Base-by-base conservation (phyloP, 2,888 invertebrate species). In the Leptinotarsa juncta region DNA sequence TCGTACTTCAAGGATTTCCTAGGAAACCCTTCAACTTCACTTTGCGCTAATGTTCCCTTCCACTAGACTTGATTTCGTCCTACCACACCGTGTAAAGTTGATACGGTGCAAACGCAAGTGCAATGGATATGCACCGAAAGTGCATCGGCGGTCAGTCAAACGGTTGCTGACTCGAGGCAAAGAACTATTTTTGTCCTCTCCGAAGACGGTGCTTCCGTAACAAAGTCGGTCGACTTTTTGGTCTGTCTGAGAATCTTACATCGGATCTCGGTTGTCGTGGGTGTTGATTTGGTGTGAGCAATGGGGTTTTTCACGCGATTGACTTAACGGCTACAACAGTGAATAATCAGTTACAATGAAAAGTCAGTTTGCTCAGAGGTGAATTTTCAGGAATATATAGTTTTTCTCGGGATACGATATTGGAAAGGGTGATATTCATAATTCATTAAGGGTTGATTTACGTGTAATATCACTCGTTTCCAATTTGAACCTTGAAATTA, bases 71-170 rank as follows among this genome's bases (percentile, higher is more conserved):
- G 55, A 48, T 57, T 48, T 57, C 57, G 57, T 69, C 69, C 69
- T 57, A 55, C 69, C 69, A 69, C 69, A 57, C 57, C 20, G 32
- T 60, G 57, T 16, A 42, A 42, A 42, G 42, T 42, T 42, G 42
- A 42, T 42, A 60, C 18, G 48, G 23, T 66, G 73, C 68, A 20
- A 65, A 50, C 70, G 55, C 55, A 67, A 62, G 60, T 67, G 62
- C 69, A 72, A 62, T 55, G 67, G 62, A 75, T 70, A 72, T 75
- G 75, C 75, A 75, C 66, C 53, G 70, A 62, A 75, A 72, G 75
- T 75, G 75, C 75, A 75, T 66, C 65, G 70, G 67, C 70, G 72
- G 75, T 70, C 72, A 72, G 55, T 75, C 67, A 57, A 67, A 66
- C 70, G 70, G 60, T 67, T 60, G 62, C 62, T 65, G 48, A 69